These are phyloP conservation scores for Helicolenus hilgendorfi DNA, from an alignment of 2,797 vertebrate genomes.

Conservation along the genomic window DNA sequence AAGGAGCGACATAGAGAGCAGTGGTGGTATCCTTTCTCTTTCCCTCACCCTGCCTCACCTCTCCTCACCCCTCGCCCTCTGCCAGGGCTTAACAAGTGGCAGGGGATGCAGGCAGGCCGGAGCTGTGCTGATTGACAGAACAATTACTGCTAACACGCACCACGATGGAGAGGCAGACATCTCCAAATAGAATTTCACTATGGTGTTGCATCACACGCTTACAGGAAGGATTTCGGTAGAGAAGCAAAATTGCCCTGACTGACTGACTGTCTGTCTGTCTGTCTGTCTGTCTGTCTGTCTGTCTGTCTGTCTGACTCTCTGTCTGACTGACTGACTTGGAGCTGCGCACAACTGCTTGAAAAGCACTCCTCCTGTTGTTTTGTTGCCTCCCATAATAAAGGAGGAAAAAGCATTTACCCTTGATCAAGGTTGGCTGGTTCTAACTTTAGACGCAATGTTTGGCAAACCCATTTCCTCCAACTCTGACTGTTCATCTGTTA, in stretches of 20 bases:
- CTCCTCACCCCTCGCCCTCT: conserved; percentile 60
- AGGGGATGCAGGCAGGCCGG: conserved; percentile 81
- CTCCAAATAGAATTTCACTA: conserved; percentile 92
- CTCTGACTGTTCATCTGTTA: conserved; percentile 82
- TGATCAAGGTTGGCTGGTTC: conserved; percentile 87
- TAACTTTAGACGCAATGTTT: conserved; percentile 86
- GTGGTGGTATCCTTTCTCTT: conserved; percentile 29
- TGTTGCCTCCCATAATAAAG: conserved; percentile 54
- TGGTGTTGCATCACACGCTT: conserved; percentile 89
- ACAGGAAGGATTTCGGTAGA: conserved; percentile 86
- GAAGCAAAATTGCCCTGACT: conserved; percentile 79
- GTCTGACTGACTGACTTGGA: conserved; percentile 41
- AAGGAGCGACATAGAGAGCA: conserved; percentile 26
- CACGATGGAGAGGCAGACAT: conserved; percentile 89
- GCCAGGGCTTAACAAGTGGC: conserved; percentile 86
- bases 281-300: conserved; percentile 23
- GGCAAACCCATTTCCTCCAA: conserved; percentile 76
- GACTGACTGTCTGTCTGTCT: conserved; percentile 38
- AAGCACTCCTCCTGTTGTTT: conserved; percentile 63
- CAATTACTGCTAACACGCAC: conserved; percentile 92
- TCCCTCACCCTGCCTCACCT: conserved; percentile 60
- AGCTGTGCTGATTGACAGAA: conserved; percentile 91
- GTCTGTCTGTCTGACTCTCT: conserved; percentile 14
- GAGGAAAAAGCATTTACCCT: conserved; percentile 75
- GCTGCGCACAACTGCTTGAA: conserved; percentile 69